Evolutionary conservation across 2,888 invertebrate genomes (phyloP).

Genomic region (Agriopis aurantiaria): DNA sequence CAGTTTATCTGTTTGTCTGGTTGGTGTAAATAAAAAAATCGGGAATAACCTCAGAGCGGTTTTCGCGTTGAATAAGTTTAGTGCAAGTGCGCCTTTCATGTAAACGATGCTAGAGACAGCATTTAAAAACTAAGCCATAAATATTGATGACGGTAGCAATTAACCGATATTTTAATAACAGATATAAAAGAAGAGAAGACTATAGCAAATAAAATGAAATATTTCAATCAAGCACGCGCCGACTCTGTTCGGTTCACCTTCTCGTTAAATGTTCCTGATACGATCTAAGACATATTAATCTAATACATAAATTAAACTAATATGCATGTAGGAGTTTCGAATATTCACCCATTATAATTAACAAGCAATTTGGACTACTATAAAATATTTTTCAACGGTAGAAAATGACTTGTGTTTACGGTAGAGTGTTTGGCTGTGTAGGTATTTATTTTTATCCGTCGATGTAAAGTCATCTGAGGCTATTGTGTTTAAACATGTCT

Average conservation of each 20-base stretch:
- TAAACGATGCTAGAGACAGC: neutral
- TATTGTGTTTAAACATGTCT: neutral
- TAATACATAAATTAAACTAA: conserved; percentile 61
- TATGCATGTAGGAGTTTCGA: conserved; percentile 56
- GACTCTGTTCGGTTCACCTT: conserved; percentile 36
- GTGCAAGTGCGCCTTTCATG: too few relatives aligned
- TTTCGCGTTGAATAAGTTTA: too few relatives aligned
- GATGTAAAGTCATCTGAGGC: too few relatives aligned
- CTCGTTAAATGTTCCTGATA: conserved; percentile 52
- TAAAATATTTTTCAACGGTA: conserved; percentile 41
- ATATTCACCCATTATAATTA: conserved; percentile 59
- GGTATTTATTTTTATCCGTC: conserved; percentile 2
- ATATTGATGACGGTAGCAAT: conserved; percentile 23
- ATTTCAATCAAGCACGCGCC: conserved; percentile 39
- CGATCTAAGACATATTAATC: conserved; percentile 61
- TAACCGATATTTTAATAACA: conserved; percentile 23
- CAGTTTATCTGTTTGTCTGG: too few relatives aligned
- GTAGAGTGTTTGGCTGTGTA: conserved; percentile 6
- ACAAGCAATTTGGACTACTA: conserved; percentile 48
- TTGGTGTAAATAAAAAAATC: too few relatives aligned
- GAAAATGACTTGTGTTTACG: conserved; percentile 31
- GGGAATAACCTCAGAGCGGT: too few relatives aligned
- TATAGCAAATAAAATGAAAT: conserved; percentile 22
- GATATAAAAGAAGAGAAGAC: conserved; percentile 19
- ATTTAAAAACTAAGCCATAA: conserved; percentile 14